These are phyloP conservation scores for Clamator glandarius DNA, from an alignment of 2,797 vertebrate species.

Conservation along the genomic window DNA sequence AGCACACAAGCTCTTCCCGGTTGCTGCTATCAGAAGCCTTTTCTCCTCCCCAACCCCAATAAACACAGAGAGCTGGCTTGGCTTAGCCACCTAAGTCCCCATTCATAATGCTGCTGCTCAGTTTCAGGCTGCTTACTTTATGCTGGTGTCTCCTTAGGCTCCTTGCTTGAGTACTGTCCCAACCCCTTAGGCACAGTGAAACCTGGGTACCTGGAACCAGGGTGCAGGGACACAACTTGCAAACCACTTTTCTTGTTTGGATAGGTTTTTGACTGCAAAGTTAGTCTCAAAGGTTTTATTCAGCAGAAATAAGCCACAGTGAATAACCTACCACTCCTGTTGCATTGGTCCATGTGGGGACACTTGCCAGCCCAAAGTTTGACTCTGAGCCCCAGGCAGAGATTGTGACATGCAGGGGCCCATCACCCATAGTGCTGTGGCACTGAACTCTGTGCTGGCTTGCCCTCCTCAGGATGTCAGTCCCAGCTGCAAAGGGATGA, in stretches of 20 bases:
- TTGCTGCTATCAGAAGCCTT: not conserved
- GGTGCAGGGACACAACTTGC: not conserved
- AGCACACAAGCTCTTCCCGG: not conserved
- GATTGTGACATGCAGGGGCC: not conserved
- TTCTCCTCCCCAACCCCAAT: not conserved
- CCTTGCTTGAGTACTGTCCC: not conserved
- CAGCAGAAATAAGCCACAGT: not conserved
- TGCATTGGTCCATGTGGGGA: rapidly evolving
- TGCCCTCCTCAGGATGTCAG: not conserved
- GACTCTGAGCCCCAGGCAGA: not conserved
- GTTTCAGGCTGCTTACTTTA: not conserved
- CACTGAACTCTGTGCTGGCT: not conserved
- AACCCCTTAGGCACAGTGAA: not conserved
- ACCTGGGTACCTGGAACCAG: not conserved
- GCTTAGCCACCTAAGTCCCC: not conserved
- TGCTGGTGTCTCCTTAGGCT: not conserved
- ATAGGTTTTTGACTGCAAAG: not conserved
- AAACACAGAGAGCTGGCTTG: not conserved
- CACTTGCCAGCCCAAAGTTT: not conserved
- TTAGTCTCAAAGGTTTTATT: not conserved
- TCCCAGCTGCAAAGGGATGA: not conserved
- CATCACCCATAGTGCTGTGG: not conserved
- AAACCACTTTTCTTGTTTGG: not conserved
- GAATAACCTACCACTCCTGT: not conserved
- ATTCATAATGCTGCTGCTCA: not conserved